Conservation (phyloP, 2,797 vertebrate genomes). For the Neosalanx taihuensis region DNA sequence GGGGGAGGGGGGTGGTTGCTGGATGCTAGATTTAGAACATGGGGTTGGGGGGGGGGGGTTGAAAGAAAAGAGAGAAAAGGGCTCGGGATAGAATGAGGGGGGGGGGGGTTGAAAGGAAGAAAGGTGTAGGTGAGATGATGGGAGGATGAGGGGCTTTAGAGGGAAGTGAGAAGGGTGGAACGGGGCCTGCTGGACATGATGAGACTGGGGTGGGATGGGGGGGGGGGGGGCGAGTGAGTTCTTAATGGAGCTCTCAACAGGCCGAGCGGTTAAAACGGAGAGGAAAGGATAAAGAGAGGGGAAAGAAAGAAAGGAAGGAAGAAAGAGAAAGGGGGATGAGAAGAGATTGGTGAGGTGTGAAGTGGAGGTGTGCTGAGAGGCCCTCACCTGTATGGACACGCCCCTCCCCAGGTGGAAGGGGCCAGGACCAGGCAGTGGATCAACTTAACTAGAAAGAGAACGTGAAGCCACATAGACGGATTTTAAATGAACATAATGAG, state of each 20-base stretch:
- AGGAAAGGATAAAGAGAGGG: slow-evolving; percentile 11
- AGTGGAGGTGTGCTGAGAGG: slow-evolving; percentile 35
- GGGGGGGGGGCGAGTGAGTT: slow-evolving; percentile 26
- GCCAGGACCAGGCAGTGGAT: background rate
- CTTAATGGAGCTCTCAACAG: slow-evolving; percentile 57
- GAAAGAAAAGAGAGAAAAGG: background rate
- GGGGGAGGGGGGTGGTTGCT: background rate
- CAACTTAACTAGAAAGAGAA: background rate
- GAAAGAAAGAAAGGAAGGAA: no score
- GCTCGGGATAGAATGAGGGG: no score
- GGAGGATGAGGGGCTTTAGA: background rate
- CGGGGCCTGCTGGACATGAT: background rate
- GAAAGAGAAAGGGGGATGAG: slow-evolving; percentile 4
- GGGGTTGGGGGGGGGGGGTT: no score
- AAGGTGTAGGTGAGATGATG: background rate
- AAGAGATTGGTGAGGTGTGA: slow-evolving; percentile 4
- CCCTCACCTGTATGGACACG: slow-evolving; percentile 16
- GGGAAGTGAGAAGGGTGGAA: background rate
- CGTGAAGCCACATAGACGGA: background rate
- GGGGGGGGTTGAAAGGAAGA: background rate
- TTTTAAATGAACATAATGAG: no score
- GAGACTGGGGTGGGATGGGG: background rate
- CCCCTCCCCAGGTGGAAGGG: slow-evolving; percentile 9
- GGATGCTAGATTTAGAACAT: background rate
- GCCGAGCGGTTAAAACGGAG: slow-evolving; percentile 40